Evolutionary conservation across 2,888 invertebrate species (phyloP), one percentile per base, ranked within the genome.

Genomic region (Sinotaia quadrata): DNA sequence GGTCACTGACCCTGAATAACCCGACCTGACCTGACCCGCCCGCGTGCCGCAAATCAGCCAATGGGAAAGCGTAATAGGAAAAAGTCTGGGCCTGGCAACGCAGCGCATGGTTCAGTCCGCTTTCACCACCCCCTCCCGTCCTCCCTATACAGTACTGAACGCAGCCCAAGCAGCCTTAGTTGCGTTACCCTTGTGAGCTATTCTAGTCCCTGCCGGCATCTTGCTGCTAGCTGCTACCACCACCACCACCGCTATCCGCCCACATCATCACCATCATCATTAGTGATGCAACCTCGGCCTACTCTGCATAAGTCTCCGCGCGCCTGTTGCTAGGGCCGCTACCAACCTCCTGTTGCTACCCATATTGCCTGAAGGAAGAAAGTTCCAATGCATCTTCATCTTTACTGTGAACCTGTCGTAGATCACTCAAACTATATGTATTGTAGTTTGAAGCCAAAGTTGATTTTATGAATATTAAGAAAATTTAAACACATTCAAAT

Each of bases 11-110:
- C 44, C 51, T 34, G 15, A 18, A 27, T 68, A 54, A 60, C 58
- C 58, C 52, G 52, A 67, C 65, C 65, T 65, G 56, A 41, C 65
- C 65, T 65, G 65, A 65, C 65, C 65, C 65, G 65, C 65, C 65
- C 33, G 63, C 33, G n/a, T 18, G n/a, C 29, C 41, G 33, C 21
- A 47, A 18, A 37, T 12, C 65, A 65, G 44, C 65, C 65, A 65
- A 65, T 65, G 21, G 41, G 12, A 65, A 31, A n/a, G 21, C 24
- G 41, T 37, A 24, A 37, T 18, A 27, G 54, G 31, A 54, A 41
- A 54, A 29, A 24, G 21, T 54, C 61, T 34, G n/a, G 15, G 18
- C 31, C 44, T 33, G 29, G 37, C 41, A 18, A 31, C 47, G 34
- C 33, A 24, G 51, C 8, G 51, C 49, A 44, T 15, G 31, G 36